phyloP scores from a whole-genome alignment of 2,797 vertebrate genomes.

The Leptatherina wallacei region DNA sequence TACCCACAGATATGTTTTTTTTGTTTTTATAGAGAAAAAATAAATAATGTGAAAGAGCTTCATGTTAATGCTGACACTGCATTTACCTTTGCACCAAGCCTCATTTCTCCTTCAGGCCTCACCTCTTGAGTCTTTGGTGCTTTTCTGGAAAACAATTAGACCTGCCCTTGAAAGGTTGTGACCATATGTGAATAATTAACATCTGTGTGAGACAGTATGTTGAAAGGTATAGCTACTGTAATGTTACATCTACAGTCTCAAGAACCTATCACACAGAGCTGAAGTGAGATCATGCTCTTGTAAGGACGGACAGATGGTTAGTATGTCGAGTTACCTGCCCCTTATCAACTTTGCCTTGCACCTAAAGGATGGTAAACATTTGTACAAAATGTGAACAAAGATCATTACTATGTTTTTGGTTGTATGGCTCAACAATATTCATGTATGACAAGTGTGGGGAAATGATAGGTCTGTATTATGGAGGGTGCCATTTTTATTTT shows the following conservation, averaged over 20 bases:
- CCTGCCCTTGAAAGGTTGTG: not conserved
- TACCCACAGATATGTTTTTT: not conserved
- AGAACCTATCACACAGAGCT: slow-evolving; percentile 8
- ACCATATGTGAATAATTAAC: slow-evolving; percentile 1
- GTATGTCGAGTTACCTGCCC: slow-evolving; percentile 77
- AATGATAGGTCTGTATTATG: not conserved
- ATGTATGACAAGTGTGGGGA: not conserved
- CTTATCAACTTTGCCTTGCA: slow-evolving; percentile 80
- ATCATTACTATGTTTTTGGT: not conserved
- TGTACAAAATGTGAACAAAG: slow-evolving; percentile 24
- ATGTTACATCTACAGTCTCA: slow-evolving; percentile 24
- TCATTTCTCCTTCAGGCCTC: slow-evolving; percentile 53
- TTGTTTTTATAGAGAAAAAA: not conserved
- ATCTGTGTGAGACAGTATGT: not conserved
- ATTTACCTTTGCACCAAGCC: slow-evolving; percentile 67
- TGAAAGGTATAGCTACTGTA: slow-evolving; percentile 3
- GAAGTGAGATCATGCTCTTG: slow-evolving; percentile 43
- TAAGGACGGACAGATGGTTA: slow-evolving; percentile 49
- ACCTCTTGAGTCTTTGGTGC: slow-evolving; percentile 57
- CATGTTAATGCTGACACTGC: not conserved
- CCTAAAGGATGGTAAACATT: slow-evolving; percentile 66
- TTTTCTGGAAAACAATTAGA: slow-evolving; percentile 67
- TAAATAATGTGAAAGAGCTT: not conserved
- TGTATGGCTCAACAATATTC: not conserved
- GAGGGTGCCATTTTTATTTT: not conserved